Evolutionary conservation across 2,797 vertebrate species (phyloP).

Genomic region (Hypotaenidia philippensis): DNA sequence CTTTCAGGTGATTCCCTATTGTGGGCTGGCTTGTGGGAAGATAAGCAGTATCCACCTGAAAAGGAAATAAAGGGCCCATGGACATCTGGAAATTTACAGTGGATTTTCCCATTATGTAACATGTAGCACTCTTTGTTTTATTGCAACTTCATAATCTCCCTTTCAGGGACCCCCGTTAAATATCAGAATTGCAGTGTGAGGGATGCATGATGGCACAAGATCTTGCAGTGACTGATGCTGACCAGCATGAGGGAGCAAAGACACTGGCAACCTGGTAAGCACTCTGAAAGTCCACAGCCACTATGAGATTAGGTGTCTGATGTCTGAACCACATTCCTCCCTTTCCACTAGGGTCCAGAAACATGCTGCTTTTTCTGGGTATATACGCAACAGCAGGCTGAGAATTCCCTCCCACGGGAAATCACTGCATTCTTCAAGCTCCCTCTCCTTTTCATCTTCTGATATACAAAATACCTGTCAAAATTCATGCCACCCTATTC

Average conservation of each 20-base stretch:
- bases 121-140: background rate
- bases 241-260: background rate
- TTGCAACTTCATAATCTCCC: background rate
- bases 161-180: background rate
- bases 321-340: background rate
- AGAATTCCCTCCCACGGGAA: background rate
- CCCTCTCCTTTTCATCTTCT: background rate
- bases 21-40: background rate
- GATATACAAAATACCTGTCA: background rate
- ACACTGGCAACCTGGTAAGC: rapidly evolving
- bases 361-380: background rate
- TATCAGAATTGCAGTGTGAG: background rate
- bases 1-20: background rate
- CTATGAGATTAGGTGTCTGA: background rate
- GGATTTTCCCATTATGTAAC: background rate
- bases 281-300: background rate
- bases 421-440: background rate
- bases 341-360: background rate
- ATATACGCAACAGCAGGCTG: background rate
- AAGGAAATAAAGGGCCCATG: background rate
- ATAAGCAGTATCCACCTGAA: background rate
- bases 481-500: background rate
- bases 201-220: background rate
- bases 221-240: background rate
- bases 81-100: background rate